Evolutionary conservation across 2,797 vertebrate species (phyloP), one percentile per base, ranked within the genome.

Genomic region (Mastacembelus armatus): DNA sequence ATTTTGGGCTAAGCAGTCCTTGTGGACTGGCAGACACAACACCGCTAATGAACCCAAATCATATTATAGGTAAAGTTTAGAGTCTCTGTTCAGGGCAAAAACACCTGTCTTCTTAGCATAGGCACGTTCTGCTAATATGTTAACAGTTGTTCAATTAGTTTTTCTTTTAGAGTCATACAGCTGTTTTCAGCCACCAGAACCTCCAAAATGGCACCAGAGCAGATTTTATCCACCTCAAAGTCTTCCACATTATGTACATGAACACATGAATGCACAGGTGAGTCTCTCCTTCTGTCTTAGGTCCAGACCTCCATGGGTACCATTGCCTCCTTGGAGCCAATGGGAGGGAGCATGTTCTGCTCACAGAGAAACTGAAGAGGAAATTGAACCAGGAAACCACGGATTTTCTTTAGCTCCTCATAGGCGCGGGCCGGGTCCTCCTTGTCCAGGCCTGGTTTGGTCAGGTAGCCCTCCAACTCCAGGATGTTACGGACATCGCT

Each of bases 281-380:
- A 21, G 12, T 15, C 0, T 2, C 2, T 11, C 14, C 0, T 4
- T 18, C 15, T 3, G 7, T 0, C 85, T 94, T 95, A 99, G 76
- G 97, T 98, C 98, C 98, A 99, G 56, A 97, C 95, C 80, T 99
- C 98, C 94, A 94, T 97, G 78, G 98, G 98, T 52, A 98, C 95
- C 81, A 99, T 99, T 80, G 95, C 93, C 90, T 99, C 98, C 85
- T 96, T 99, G 62, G 96, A 96, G 76, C 97, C 97, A 0, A 99
- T 95, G 0, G 97, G 95, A 10, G 98, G 98, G 12, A 98, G 94
- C 10, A 99, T 92, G 88, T 94, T 95, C 83, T 99, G 93, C 62
- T 96, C 95, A 43, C 90, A 83, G 67, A 99, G 88, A 89, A 99
- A 99, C 77, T 95, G 92, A 10, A 99, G 95, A 4, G 97, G 97